Evolutionary conservation across 2,888 invertebrate genomes (phyloP), one percentile per base, ranked within the genome.

Genomic region (Cantharis rustica): DNA sequence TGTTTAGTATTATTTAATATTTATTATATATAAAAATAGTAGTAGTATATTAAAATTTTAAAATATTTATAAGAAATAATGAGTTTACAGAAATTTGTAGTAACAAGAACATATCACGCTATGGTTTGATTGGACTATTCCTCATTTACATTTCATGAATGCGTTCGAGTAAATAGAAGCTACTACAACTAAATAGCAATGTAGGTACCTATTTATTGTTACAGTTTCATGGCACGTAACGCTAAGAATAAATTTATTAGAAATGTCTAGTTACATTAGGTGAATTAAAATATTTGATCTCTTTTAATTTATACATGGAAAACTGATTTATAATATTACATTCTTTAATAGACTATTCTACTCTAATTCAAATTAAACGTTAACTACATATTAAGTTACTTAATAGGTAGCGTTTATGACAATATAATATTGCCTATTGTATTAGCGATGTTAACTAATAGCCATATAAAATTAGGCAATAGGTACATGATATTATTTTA

Each of bases 141-240:
- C 26, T 27, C 71, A 75, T 75, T 75, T 75, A 64, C 72, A 75
- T 75, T 75, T 71, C 69, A 62, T 71, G 68, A 61, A 68, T 61
- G 68, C 75, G 31, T 2, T 61, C 16, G 15, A 61, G 27, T 68
- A 71, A 75, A 75, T 68, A 64, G 71, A 63, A 61, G 61, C 26
- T 75, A 17, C 64, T 16, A 20, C 2, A 64, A 64, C 64, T 31
- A 31, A 11, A 13, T 31, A 31, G 31, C 31, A 13, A 31, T 13
- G 31, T 13, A 31, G 11, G 13, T 31, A 31, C 11, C 31, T 31
- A 31, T 31, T 31, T 31, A 31, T 31, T 13, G 31, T 31, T 31
- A 31, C 31, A 31, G 13, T 31, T 31, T 31, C 31, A 13, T 31
- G 11, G 3, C 31, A 31, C 13, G 31, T 31, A 31, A 31, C 31